These are phyloP conservation scores for Leptodactylus fallax DNA, from an alignment of 2,797 vertebrate species.

Conservation along the genomic window DNA sequence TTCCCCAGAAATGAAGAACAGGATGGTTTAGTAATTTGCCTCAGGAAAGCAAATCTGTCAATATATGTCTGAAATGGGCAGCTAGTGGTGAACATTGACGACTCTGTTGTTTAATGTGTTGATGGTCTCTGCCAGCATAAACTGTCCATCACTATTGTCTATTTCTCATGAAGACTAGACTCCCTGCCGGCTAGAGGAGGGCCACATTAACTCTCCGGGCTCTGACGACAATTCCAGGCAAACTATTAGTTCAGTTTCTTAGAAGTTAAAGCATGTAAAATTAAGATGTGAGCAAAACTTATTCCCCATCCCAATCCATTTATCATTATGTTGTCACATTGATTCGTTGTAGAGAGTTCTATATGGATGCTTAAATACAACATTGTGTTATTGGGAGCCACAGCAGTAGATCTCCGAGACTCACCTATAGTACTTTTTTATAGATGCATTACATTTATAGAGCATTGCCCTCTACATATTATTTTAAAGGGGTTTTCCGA, in stretches of 20 bases:
- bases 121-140: conserved; percentile 59
- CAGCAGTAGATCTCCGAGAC: no score
- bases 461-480: no score
- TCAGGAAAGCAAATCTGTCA: conserved; percentile 61
- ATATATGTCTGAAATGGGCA: conserved; percentile 60
- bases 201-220: conserved; percentile 51
- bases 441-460: no score
- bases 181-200: conserved; percentile 50
- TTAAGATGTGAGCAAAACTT: neutral
- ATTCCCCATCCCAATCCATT: neutral
- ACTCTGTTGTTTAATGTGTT: conserved; percentile 62
- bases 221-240: conserved; percentile 29
- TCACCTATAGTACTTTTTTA: no score
- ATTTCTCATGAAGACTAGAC: conserved; percentile 57
- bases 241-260: conserved; percentile 22
- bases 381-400: no score
- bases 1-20: conserved; percentile 54
- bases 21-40: conserved; percentile 62
- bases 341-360: no score
- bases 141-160: conserved; percentile 61
- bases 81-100: conserved; percentile 53
- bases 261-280: conserved; percentile 8
- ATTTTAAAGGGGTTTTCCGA: no score
- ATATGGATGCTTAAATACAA: no score
- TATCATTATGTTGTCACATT: no score